Base-by-base conservation (phyloP, 2,797 vertebrate genomes). In the Leptoclinus maculatus region DNA sequence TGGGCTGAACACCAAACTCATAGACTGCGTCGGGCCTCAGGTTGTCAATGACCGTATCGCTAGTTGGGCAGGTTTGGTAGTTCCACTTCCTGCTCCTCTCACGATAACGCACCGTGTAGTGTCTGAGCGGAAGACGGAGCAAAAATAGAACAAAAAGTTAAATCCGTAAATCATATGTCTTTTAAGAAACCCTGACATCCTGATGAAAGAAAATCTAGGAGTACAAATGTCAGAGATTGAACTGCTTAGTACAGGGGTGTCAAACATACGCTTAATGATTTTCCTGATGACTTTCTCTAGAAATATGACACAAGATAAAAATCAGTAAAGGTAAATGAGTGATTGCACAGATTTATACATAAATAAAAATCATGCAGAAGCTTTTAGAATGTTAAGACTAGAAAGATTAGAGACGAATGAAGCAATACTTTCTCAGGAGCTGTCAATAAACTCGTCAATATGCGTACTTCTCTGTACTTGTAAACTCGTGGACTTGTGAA, bases 11-110 rank as follows among this genome's bases (percentile, higher is more conserved):
- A 58, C 95, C 96, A 81, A 99, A 99, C 89, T 99, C 98, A 87
- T 99, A 99, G 53, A 95, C 83, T 0, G 96, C 95, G 43, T 97
- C 95, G 56, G 98, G 97, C 85, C 96, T 99, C 68, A 99, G 93
- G 76, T 97, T 95, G 67, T 99, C 97, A 43, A 99, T 95, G 76
- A 99, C 96, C 0, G 97, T 98, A 91, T 97, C 97, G 21, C 96
- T 98, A 19, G 96, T 96, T n/a, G 97, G 98, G 87, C 98, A 99
- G 75, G 97, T 96, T 72, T 99, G 97, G 85, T 98, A 98, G 91
- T 95, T 95, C 98, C 98, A 99, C 79, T 96, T 97, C 91, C 96
- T 96, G 90, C 95, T 96, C 92, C 94, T 89, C 92, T 98, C 97
- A 90, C 97, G 96, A 80, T 98, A 99, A 73, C 97, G 97, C 63